Conservation (phyloP, 53 echinoderm and acorn worm genomes). For the Hippasteria phrygiana region DNA sequence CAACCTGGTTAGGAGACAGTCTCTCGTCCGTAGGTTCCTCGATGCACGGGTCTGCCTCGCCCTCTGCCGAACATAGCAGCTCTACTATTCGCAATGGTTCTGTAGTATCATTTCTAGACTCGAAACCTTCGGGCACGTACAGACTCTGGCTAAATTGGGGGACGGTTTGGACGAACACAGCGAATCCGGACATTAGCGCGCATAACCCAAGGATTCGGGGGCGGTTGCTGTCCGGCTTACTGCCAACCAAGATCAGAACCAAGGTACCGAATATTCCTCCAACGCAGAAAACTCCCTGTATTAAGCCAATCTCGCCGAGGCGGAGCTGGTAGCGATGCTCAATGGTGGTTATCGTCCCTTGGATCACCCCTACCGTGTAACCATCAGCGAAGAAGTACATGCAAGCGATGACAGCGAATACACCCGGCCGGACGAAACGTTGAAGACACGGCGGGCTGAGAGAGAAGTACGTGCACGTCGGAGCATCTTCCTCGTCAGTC, state of each 20-base stretch:
- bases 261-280: not conserved
- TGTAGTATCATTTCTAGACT: not conserved
- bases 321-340: conserved; percentile 23
- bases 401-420: not conserved
- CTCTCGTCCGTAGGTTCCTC: not conserved
- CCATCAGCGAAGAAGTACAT: conserved; percentile 19
- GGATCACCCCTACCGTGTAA: conserved; percentile 9
- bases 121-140: conserved; percentile 6
- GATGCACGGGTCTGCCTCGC: not conserved
- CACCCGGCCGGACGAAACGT: conserved; percentile 3
- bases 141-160: conserved; percentile 17
- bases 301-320: not conserved
- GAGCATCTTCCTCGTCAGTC: not conserved
- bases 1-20: not conserved
- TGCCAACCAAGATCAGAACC: not conserved
- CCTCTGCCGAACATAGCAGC: not conserved
- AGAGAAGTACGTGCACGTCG: not conserved
- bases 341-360: conserved; percentile 2
- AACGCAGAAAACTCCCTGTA: not conserved
- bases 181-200: not conserved
- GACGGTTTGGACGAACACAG: not conserved
- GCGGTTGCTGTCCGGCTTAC: conserved; percentile 17
- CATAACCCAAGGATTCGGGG: not conserved
- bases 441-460: conserved; percentile 10
- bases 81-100: not conserved